Percentiles rank a stretch among this genome's conserved stretches.
phyloP scores from a whole-genome alignment of 2,888 invertebrate genomes.

The Branchinecta sandiegonensis region DNA sequence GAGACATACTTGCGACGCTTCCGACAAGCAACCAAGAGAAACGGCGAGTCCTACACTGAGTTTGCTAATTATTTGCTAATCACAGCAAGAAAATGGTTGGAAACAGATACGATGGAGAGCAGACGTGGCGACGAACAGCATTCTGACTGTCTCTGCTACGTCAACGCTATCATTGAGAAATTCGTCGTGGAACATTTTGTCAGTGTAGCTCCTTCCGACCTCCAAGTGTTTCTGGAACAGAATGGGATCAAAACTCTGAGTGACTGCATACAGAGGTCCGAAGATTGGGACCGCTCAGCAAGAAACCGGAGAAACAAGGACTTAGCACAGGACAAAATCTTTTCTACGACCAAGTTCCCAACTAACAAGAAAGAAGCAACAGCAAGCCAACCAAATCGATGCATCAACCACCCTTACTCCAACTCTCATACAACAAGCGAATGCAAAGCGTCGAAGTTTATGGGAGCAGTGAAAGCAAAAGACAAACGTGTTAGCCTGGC shows the following conservation, averaged over 20 bases:
- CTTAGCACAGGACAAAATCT: not conserved
- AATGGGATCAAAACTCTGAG: no score
- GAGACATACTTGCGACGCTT: not conserved
- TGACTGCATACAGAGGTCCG: no score
- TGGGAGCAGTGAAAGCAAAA: no score
- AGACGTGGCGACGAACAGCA: not conserved
- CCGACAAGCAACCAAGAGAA: not conserved
- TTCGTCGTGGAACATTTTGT: no score
- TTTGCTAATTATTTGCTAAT: not conserved
- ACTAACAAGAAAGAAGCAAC: not conserved
- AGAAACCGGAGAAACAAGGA: not conserved
- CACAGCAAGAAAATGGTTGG: not conserved
- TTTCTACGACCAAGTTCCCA: no score
- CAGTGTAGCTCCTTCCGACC: no score
- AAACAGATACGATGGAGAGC: not conserved
- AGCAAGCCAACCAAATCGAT: not conserved
- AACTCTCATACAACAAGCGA: no score
- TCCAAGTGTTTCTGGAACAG: no score
- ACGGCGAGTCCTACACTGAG: slow-evolving; percentile 1
- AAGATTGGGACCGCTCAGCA: not conserved
- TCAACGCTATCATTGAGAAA: no score
- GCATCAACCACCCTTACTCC: no score
- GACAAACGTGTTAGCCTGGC: not conserved
- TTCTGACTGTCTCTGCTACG: no score
- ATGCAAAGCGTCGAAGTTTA: no score